phyloP scores from a whole-genome alignment of 2,113 vertebrate species.

The Scomber japonicus region DNA sequence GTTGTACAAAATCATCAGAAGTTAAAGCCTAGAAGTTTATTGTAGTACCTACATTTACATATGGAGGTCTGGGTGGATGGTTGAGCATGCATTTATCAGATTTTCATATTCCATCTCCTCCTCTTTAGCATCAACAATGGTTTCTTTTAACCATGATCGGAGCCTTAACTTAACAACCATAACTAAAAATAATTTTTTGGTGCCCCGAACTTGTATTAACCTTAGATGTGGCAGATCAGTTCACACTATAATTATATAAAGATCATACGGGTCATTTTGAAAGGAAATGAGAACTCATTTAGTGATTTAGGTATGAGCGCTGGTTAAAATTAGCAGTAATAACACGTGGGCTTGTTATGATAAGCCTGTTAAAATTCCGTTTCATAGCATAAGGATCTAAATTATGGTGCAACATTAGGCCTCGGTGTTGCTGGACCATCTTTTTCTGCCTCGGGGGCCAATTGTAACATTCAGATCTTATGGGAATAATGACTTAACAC shows the following conservation, averaged over 20 bases:
- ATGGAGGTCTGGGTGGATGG: no score
- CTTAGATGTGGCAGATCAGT: not conserved
- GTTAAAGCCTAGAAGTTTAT: no score
- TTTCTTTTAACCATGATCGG: no score
- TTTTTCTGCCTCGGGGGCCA: conserved; percentile 10
- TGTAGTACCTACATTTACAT: no score
- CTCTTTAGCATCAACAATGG: no score
- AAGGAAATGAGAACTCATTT: not conserved
- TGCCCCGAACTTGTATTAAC: no score
- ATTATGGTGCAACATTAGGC: conserved; percentile 35
- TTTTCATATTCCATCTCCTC: no score
- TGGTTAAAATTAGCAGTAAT: not conserved
- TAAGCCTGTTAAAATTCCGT: not conserved
- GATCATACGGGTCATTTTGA: not conserved
- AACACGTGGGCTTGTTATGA: not conserved
- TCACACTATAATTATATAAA: no score
- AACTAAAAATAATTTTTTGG: no score
- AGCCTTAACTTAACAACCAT: no score
- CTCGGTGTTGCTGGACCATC: conserved; percentile 30
- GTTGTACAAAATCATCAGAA: no score
- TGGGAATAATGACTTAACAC: conserved; percentile 62
- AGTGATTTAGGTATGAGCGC: not conserved
- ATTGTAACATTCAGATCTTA: conserved; percentile 4
- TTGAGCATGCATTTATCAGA: no score
- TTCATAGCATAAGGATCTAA: conserved; percentile 3